phyloP scores from a whole-genome alignment of 2,113 vertebrate genomes.

The Hoplias malabaricus region DNA sequence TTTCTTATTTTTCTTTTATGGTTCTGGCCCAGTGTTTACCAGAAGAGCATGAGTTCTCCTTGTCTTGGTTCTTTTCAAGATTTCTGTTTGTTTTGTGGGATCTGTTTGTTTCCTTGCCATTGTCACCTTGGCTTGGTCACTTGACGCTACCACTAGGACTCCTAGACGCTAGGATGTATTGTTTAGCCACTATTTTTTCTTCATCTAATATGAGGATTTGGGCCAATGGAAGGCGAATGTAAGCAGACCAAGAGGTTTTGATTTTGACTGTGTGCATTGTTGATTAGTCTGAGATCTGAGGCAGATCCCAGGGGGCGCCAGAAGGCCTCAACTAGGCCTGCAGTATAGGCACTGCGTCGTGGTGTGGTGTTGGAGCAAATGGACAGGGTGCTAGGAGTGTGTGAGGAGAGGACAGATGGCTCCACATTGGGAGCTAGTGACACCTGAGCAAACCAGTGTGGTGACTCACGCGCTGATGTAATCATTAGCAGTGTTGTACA shows the following conservation, averaged over 20 bases:
- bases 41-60: no score
- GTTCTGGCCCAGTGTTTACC: no score
- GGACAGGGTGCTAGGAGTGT: conserved; percentile 56
- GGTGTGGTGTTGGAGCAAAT: conserved; percentile 43
- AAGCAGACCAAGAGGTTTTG: background rate
- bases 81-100: no score
- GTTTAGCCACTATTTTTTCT: no score
- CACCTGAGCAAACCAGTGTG: conserved; percentile 66
- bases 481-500: conserved; percentile 62
- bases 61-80: no score
- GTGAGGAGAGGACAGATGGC: conserved; percentile 70
- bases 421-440: conserved; percentile 58
- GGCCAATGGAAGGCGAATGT: no score
- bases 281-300: background rate
- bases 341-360: conserved; percentile 18
- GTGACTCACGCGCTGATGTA: conserved; percentile 70
- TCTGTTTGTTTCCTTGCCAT: no score
- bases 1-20: no score
- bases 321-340: background rate
- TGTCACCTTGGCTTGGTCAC: no score
- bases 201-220: no score
- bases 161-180: no score
- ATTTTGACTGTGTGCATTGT: background rate
- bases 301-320: conserved; percentile 8
- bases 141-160: no score